Evolutionary conservation across 1,140 invertebrate genomes (phyloP).

Genomic region (Bombus breviceps): DNA sequence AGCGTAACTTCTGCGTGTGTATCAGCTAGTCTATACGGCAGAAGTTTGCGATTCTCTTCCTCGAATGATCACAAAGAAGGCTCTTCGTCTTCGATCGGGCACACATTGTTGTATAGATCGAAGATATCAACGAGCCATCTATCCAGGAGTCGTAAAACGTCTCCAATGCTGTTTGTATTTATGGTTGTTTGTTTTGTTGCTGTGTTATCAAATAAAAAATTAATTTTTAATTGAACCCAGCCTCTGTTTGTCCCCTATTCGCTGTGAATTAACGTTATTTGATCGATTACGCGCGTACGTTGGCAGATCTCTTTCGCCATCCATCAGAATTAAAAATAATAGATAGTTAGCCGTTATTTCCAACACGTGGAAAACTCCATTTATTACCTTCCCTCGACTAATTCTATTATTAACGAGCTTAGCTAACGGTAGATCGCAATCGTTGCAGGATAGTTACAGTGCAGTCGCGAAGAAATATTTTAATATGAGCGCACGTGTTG

Average conservation of each 20-base stretch:
- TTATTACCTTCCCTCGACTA: not conserved
- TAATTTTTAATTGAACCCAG: not conserved
- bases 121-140: not conserved
- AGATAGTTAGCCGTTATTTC: not conserved
- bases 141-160: not conserved
- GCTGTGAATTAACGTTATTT: not conserved
- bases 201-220: slow-evolving; percentile 48
- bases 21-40: not conserved
- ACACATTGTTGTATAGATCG: not conserved
- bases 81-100: not conserved
- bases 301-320: not conserved
- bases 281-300: not conserved
- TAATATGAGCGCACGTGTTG: not conserved
- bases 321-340: not conserved
- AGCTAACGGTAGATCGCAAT: not conserved
- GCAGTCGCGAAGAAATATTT: not conserved
- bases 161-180: slow-evolving; percentile 10
- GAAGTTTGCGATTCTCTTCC: not conserved
- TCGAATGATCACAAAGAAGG: not conserved
- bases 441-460: not conserved
- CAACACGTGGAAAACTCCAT: not conserved
- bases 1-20: not conserved
- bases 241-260: not conserved
- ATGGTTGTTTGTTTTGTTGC: slow-evolving; percentile 31
- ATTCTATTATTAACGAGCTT: not conserved